These are phyloP conservation scores for Eueides isabella DNA, from an alignment of 1,140 invertebrate genomes.

Conservation along the genomic window DNA sequence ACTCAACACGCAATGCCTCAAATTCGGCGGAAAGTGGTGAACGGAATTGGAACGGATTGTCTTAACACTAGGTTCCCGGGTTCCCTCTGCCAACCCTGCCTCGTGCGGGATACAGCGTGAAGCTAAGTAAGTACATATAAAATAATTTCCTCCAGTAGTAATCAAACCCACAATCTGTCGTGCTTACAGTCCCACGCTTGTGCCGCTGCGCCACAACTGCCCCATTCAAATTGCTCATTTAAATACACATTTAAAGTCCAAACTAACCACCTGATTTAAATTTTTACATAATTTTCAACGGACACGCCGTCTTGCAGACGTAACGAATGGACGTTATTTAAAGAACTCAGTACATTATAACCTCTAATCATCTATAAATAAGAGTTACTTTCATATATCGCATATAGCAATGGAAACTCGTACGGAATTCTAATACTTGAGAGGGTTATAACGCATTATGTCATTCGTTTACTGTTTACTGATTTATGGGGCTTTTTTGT, in stretches of 20 bases:
- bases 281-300: constrained; percentile 10
- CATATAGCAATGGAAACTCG: not conserved
- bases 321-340: not conserved
- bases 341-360: not conserved
- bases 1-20: no score
- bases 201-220: no score
- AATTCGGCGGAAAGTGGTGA: no score
- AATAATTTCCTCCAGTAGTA: no score
- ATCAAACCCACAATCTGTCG: no score
- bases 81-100: no score
- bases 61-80: no score
- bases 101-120: no score
- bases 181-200: no score
- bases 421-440: not conserved
- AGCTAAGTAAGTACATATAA: no score
- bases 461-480: not conserved
- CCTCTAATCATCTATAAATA: not conserved
- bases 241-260: not conserved
- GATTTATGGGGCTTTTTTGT: not conserved
- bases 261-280: not conserved
- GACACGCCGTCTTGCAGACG: not conserved
- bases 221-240: not conserved
- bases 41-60: no score
- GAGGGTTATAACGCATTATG: constrained; percentile 1
- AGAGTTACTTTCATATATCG: not conserved